A percentile compares a stretch with the other conserved stretches of the same genome.
Conservation (phyloP, 1,140 invertebrate species). For the Chelonus insularis region DNA sequence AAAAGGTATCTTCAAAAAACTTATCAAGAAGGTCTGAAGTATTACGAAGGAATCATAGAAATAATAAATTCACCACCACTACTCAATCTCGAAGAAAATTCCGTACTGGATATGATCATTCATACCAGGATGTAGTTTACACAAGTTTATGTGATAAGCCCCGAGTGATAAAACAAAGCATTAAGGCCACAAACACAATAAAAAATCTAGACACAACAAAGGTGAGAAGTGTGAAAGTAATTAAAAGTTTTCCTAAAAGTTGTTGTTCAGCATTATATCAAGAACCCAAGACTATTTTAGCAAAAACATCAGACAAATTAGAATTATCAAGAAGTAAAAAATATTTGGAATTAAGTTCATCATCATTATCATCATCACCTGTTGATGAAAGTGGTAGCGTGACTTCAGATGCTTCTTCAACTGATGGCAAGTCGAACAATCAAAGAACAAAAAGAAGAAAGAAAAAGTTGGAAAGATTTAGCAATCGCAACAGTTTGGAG, state of each 20-base stretch:
- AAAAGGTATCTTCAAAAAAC: neutral
- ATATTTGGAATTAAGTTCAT: too few relatives aligned
- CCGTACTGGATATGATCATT: neutral
- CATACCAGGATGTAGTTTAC: neutral
- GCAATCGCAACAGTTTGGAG: neutral
- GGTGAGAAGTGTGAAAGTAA: slow-evolving; percentile 26
- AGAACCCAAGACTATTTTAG: too few relatives aligned
- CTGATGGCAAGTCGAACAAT: too few relatives aligned
- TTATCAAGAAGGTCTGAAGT: neutral
- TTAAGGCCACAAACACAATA: slow-evolving; percentile 10
- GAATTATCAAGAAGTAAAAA: too few relatives aligned
- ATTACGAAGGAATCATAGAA: neutral
- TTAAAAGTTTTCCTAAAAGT: slow-evolving; percentile 18
- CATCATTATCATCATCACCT: too few relatives aligned
- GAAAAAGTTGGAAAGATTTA: too few relatives aligned
- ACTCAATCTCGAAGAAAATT: neutral
- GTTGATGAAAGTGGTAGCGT: too few relatives aligned
- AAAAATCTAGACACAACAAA: slow-evolving; percentile 9
- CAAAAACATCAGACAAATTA: too few relatives aligned
- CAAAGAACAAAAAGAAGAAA: too few relatives aligned
- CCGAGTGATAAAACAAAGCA: slow-evolving; percentile 8
- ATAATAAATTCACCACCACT: neutral
- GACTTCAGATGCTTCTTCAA: too few relatives aligned
- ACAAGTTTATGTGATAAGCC: slow-evolving; percentile 8
- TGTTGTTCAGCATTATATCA: neutral